Base-by-base conservation (phyloP, 30 jellyfish, hydroid and myxozoan species). In the Morbakka virulenta region DNA sequence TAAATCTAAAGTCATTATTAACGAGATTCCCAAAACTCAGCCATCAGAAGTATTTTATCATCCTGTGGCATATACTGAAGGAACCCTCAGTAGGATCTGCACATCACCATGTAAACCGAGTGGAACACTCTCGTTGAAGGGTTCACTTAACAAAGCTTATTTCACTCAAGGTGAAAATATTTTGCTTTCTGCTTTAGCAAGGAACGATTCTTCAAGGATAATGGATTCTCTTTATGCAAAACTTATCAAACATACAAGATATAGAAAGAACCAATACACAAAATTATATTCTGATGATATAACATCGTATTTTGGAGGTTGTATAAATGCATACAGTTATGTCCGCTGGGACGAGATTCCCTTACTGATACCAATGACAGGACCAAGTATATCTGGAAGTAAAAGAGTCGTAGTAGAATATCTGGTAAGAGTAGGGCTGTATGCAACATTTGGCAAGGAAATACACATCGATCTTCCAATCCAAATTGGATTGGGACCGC, bases 351-450 rank as follows among this genome's bases (percentile, higher is more conserved):
- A 82, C 17, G 70, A 82, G 22, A 32, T 88, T 35, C 74, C 73
- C 69, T 72, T 93, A 32, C 64, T 52, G 48, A 67, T 93, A 29
- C 99, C 99, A 11, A 64, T 68, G 31, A 83, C 82, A 2, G 89
- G 94, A n/a, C 88, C 97, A 25, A 84, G 96, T 6, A 52, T 86
- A 2, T 50, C 96, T 6, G 79, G 94, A 21, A 93, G 93, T 81
- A 84, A 87, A 6, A 84, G 77, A 21, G 64, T 93, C 2, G 73
- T 73, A 31, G 99, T 93, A 63, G 99, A 93, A 66, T 93, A 86
- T 52, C 77, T 80, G 67, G 74, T 93, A 13, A 96, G 99, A 1
- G 91, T 93, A 52, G 99, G 99, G n/a, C 86, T 93, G 97, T 87
- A 80, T 50, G 97, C 87, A 78, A 71, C 74, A 62, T 70, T 74